Evolutionary conservation across 2,113 vertebrate species (phyloP).

Genomic region (Phaethon lepturus): DNA sequence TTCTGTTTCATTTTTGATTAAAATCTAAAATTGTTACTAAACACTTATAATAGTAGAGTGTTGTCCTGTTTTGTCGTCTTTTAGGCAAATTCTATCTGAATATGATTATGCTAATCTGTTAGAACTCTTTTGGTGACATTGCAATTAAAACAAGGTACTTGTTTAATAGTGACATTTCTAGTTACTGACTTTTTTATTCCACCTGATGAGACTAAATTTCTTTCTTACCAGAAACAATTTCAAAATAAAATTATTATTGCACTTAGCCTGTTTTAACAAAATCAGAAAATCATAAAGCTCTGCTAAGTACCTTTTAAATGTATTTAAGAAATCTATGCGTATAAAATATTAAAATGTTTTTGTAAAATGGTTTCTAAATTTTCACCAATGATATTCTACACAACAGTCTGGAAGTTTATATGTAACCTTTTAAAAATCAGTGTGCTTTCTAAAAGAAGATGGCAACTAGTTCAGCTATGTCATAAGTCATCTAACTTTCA

Average conservation of each 20-base stretch:
- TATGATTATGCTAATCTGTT: not conserved
- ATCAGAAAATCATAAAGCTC: conserved; percentile 25
- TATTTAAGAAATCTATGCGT: conserved; percentile 16
- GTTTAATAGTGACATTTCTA: not conserved
- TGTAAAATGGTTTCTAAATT: not conserved
- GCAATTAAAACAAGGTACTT: conserved; percentile 12
- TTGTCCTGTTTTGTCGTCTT: not conserved
- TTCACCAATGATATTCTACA: not conserved
- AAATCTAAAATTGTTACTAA: not conserved
- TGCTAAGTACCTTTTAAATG: not conserved
- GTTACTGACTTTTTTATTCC: not conserved
- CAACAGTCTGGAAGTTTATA: not conserved
- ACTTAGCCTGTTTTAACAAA: conserved; percentile 18
- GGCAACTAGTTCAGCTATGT: not conserved
- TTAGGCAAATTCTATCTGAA: not conserved
- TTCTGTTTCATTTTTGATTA: not conserved
- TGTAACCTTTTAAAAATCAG: not conserved
- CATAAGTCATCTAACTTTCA: not conserved
- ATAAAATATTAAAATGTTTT: not conserved
- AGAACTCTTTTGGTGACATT: not conserved
- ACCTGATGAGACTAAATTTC: not conserved
- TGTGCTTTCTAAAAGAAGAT: not conserved
- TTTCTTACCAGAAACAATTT: not conserved
- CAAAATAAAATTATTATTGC: not conserved
- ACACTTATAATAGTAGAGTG: not conserved